Base-by-base conservation (phyloP, 1,140 invertebrate genomes). In the Sinonovacula constricta region DNA sequence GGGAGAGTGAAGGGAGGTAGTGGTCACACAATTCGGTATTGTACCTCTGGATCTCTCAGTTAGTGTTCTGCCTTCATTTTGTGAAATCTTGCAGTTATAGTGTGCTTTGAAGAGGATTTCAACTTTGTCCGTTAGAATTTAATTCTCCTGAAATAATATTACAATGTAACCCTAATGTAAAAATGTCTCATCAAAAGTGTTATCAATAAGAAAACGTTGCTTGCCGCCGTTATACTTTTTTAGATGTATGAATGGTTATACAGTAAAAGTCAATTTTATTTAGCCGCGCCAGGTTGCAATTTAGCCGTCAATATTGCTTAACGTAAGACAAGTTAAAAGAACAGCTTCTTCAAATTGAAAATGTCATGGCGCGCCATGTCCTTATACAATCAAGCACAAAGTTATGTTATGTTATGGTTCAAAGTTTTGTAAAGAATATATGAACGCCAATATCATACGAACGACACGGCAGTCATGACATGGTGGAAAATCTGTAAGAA, bases 221-320 rank as follows among this genome's bases (percentile, higher is more conserved):
- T 22, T 54, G 53, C 4, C 18, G 18, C 53, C 26, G 18, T 5
- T 54, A 5, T 5, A 22, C 26, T 24, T 54, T 54, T 18, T 54
- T 18, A 22, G 18, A 54, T 3, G 26, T 22, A 5, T n/a, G 53
- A 54, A 54, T 24, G 26, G 26, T 54, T 5, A 5, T 24, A 5
- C 4, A 18, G 4, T 3, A 4, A n/a, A 54, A 18, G 15, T 34
- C 4, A 34, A 14, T n/a, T 63, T n/a, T 5, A 18, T 39, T 39
- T 1, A 39, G 22, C 49, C 49, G 36, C 36, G 33, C 60, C 22
- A 39, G 60, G 49, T 63, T 63, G 49, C 60, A 63, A 33, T 34
- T 62, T 34, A n/a, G 39, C 33, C 15, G 34, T 26, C 18, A 63
- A 33, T 63, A 24, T 28, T 24, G 34, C 49, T 31, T 18, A 30